phyloP scores from a whole-genome alignment of 2,797 vertebrate species.

The Avahi laniger region DNA sequence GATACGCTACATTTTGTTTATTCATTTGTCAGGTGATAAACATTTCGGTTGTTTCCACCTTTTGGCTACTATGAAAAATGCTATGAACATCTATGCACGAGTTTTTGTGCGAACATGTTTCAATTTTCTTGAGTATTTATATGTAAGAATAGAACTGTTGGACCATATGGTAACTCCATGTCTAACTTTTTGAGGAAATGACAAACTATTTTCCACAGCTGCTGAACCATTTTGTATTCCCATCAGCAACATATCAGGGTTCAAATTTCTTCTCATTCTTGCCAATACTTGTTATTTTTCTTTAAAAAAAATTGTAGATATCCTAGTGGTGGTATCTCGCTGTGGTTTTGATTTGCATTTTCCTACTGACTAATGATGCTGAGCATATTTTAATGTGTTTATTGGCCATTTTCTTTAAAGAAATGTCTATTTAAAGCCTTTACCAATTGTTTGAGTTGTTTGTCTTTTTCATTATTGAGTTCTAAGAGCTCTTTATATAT shows the following conservation, averaged over 20 bases:
- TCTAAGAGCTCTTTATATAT: neutral
- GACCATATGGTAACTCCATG: neutral
- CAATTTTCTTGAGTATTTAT: neutral
- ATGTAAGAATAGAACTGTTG: neutral
- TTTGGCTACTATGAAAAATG: neutral
- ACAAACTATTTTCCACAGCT: neutral
- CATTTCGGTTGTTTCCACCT: neutral
- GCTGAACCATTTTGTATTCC: neutral
- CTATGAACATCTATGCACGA: neutral
- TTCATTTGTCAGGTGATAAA: neutral
- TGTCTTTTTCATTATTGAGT: neutral
- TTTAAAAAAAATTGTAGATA: neutral
- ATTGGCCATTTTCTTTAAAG: neutral
- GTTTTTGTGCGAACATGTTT: neutral
- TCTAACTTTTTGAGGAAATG: neutral
- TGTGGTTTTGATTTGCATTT: constrained; percentile 11
- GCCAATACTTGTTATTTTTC: neutral
- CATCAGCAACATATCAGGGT: neutral
- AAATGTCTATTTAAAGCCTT: neutral
- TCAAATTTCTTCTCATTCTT: neutral
- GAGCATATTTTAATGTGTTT: neutral
- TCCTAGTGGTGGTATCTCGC: neutral
- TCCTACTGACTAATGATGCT: neutral
- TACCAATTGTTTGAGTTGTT: neutral
- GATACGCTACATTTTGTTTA: neutral